These are phyloP conservation scores for Colletes gigas DNA, from an alignment of 1,140 invertebrate genomes.

Conservation along the genomic window DNA sequence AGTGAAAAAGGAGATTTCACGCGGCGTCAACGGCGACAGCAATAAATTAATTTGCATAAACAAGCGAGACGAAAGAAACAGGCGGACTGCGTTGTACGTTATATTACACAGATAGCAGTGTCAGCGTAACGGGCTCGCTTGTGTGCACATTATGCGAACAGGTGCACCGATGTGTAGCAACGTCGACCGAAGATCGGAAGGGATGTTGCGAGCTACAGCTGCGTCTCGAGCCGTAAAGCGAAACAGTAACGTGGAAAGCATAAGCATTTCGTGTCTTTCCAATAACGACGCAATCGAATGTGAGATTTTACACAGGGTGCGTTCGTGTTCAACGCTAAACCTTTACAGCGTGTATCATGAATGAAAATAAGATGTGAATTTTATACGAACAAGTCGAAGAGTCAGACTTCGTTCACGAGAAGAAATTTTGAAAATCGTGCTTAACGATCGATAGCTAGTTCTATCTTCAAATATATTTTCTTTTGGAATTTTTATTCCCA, in stretches of 20 bases:
- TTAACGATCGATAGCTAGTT: too few relatives aligned
- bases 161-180: not conserved
- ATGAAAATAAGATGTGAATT: too few relatives aligned
- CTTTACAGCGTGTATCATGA: too few relatives aligned
- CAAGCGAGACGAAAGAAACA: constrained; percentile 8
- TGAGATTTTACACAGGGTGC: not conserved
- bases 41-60: constrained; percentile 28
- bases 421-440: too few relatives aligned
- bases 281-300: not conserved
- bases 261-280: not conserved
- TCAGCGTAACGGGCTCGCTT: too few relatives aligned
- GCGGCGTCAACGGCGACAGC: not conserved
- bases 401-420: too few relatives aligned
- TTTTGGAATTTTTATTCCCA: too few relatives aligned
- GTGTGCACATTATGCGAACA: not conserved
- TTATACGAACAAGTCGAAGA: too few relatives aligned
- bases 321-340: too few relatives aligned
- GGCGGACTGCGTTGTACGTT: not conserved
- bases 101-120: not conserved
- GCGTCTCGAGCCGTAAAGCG: not conserved
- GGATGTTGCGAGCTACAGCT: not conserved
- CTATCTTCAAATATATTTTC: too few relatives aligned
- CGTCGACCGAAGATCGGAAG: constrained; percentile 3
- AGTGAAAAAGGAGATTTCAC: not conserved
- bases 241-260: not conserved